Conservation (phyloP, 1,140 invertebrate genomes). For the Tetramorium alpestre region DNA sequence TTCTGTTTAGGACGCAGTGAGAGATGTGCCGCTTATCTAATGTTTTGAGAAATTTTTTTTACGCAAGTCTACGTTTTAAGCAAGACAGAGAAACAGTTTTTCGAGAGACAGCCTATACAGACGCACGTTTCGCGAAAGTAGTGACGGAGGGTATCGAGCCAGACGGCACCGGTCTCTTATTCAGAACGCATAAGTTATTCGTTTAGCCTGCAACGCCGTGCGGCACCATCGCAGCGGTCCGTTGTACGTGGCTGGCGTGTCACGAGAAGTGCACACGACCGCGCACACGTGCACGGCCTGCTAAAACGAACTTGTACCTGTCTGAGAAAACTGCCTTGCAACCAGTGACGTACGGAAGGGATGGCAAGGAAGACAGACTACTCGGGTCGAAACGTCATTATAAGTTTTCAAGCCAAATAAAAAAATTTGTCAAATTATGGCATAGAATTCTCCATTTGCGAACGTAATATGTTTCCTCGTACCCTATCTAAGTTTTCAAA, state of each 20-base stretch:
- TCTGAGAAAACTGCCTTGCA: constrained; percentile 26
- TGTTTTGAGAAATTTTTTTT: not conserved
- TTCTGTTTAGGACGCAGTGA: not conserved
- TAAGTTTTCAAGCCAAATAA: constrained; percentile 16
- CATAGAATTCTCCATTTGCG: not conserved
- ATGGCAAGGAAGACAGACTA: constrained; percentile 1
- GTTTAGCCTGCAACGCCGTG: constrained; percentile 59
- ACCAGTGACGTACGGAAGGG: constrained; percentile 21
- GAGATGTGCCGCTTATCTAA: not conserved
- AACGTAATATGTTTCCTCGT: not conserved
- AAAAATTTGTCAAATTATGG: constrained; percentile 28
- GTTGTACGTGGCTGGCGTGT: constrained; percentile 68
- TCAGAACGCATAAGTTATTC: constrained; percentile 75
- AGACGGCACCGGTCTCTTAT: constrained; percentile 66
- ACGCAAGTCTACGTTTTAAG: not conserved
- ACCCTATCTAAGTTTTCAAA: constrained; percentile 4
- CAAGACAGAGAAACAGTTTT: not conserved
- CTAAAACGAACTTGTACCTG: constrained; percentile 57
- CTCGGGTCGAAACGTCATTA: constrained; percentile 20
- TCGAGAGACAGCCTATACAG: not conserved
- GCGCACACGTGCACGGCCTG: constrained; percentile 66
- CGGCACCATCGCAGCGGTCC: constrained; percentile 24
- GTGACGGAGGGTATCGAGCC: constrained; percentile 37
- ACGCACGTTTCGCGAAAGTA: constrained; percentile 41
- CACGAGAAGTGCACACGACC: constrained; percentile 67